Evolutionary conservation across 2,888 invertebrate genomes (phyloP).

Genomic region (Sipha maydis): DNA sequence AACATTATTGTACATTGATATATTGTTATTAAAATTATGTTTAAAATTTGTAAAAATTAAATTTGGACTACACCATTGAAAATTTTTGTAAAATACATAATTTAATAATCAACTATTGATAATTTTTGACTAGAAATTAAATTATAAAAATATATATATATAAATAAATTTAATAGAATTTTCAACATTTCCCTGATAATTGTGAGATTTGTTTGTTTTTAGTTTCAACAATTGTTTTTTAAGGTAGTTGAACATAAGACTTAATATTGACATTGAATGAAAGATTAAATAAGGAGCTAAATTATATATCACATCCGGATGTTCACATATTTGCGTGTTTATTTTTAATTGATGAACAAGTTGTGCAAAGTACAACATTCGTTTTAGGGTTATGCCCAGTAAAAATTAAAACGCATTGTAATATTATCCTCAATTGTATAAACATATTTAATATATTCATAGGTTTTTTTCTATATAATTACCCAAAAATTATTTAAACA

Average conservation of each 20-base stretch:
- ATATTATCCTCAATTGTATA: conserved; percentile 24
- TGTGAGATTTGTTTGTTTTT: conserved; percentile 17
- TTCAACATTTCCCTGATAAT: neutral
- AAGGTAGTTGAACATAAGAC: neutral
- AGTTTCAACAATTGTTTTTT: conserved; percentile 9
- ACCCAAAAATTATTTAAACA: conserved; percentile 9
- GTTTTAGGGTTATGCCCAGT: conserved; percentile 35
- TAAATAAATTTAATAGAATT: neutral
- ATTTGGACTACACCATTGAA: too few species aligned
- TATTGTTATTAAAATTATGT: too few species aligned
- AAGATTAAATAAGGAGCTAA: conserved; percentile 5
- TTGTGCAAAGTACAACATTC: conserved; percentile 12
- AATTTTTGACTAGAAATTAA: neutral
- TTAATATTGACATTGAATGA: conserved; percentile 43
- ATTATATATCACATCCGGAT: conserved; percentile 39
- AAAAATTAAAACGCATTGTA: conserved; percentile 18
- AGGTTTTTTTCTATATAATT: conserved; percentile 36
- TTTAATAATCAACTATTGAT: neutral
- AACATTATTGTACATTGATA: too few species aligned
- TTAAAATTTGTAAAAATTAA: too few species aligned
- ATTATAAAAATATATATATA: neutral
- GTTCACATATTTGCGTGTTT: conserved; percentile 47
- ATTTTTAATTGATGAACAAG: conserved; percentile 50
- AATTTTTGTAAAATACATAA: too few species aligned
- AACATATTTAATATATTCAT: conserved; percentile 38